These are phyloP conservation scores for Trichogramma dendrolimi DNA, from an alignment of 2,888 invertebrate species.

Conservation along the genomic window DNA sequence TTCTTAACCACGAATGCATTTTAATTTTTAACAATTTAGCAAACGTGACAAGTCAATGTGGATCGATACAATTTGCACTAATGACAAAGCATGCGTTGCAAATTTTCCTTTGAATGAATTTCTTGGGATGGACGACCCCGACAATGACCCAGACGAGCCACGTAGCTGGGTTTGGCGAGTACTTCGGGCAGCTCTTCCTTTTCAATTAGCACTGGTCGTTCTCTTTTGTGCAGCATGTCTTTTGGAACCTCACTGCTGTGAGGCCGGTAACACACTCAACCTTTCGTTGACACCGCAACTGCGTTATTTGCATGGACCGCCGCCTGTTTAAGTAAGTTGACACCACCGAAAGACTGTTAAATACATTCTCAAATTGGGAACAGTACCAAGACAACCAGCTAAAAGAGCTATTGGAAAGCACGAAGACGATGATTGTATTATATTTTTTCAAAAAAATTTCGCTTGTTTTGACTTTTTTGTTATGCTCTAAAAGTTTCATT, in stretches of 20 bases:
- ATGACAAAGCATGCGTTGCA: conserved; percentile 17
- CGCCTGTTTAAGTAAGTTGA: conserved; percentile 62
- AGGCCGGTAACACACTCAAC: conserved; percentile 71
- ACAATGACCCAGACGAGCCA: conserved; percentile 55
- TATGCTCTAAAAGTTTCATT: too few species aligned
- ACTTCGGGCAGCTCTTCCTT: conserved; percentile 68
- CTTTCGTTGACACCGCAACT: conserved; percentile 75
- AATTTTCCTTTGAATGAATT: conserved; percentile 3
- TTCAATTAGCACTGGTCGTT: conserved; percentile 71
- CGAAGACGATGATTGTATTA: too few species aligned
- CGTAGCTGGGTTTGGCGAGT: conserved; percentile 68
- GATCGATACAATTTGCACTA: conserved; percentile 26
- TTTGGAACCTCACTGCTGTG: conserved; percentile 73
- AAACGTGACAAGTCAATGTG: neutral
- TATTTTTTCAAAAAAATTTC: too few species aligned
- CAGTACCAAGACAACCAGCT: too few species aligned
- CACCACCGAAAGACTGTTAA: neutral
- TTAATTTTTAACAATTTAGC: neutral
- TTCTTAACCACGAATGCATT: neutral
- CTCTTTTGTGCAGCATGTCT: conserved; percentile 71
- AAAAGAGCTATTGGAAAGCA: too few species aligned
- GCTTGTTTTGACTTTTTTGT: too few species aligned
- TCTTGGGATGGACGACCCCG: conserved; percentile 53
- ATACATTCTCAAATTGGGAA: neutral
- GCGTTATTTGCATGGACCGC: conserved; percentile 77